phyloP scores from a whole-genome alignment of 1,140 invertebrate species.

The Papilio xuthus region DNA sequence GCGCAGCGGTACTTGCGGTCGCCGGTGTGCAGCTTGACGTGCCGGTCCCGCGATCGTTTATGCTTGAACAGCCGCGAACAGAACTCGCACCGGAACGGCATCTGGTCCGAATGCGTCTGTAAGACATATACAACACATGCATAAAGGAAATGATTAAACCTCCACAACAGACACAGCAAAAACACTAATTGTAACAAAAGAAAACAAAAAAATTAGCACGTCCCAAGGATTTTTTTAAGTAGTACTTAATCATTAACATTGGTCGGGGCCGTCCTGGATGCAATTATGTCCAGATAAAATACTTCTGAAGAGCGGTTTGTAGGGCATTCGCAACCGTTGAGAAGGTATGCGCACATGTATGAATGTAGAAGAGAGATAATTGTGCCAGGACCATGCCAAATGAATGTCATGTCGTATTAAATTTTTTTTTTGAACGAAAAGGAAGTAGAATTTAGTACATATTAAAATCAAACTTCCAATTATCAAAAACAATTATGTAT shows the following conservation, averaged over 20 bases:
- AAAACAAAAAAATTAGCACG: background rate
- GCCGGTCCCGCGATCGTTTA: conserved; percentile 95
- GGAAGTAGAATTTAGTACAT: too few relatives aligned
- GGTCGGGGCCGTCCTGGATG: too few relatives aligned
- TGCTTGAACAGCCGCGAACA: conserved; percentile 96
- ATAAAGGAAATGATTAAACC: background rate
- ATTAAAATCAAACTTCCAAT: too few relatives aligned
- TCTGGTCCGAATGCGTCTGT: conserved; percentile 93
- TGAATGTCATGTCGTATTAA: too few relatives aligned
- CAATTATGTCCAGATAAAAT: too few relatives aligned
- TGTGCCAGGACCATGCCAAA: too few relatives aligned
- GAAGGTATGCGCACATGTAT: too few relatives aligned
- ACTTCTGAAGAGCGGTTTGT: too few relatives aligned
- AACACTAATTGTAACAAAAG: background rate
- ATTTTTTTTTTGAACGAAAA: background rate
- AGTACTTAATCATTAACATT: too few relatives aligned
- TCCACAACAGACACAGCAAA: background rate
- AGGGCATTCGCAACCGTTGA: too few relatives aligned
- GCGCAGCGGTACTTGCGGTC: conserved; percentile 96
- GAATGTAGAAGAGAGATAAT: too few relatives aligned
- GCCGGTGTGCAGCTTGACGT: conserved; percentile 97
- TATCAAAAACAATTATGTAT: conserved; percentile 2
- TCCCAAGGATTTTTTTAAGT: too few relatives aligned
- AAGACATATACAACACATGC: background rate
- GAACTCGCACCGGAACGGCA: conserved; percentile 95